Conservation (phyloP, 2,888 invertebrate genomes). For the Aleiodes leptofemur region DNA sequence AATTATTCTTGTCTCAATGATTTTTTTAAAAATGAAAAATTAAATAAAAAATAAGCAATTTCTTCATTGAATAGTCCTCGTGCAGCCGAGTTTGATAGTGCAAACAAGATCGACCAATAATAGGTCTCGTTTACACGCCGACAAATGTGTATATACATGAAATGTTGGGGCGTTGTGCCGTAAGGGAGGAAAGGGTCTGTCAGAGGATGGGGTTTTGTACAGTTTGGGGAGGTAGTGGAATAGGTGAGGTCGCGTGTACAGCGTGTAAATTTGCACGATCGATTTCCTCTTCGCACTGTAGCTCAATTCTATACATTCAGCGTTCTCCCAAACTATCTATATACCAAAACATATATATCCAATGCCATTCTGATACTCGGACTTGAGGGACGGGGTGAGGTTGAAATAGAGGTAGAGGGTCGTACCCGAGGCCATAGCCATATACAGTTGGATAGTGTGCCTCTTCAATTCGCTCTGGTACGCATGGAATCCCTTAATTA, state of each 20-base stretch:
- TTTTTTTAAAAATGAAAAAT: background rate
- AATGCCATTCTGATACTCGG: conserved; percentile 28
- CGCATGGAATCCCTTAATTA: conserved; percentile 55
- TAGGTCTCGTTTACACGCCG: conserved; percentile 61
- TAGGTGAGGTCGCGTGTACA: conserved; percentile 43
- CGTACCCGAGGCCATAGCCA: conserved; percentile 6
- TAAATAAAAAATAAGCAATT: conserved; percentile 26
- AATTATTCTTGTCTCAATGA: background rate
- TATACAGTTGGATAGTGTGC: conserved; percentile 24
- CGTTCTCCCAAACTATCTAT: conserved; percentile 21
- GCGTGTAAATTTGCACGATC: conserved; percentile 52
- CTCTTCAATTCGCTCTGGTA: conserved; percentile 50
- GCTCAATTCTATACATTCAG: conserved; percentile 40
- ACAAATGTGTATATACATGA: conserved; percentile 53
- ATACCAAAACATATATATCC: conserved; percentile 32
- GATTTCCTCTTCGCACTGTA: conserved; percentile 44
- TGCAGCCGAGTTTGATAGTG: conserved; percentile 52
- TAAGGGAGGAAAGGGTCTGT: conserved; percentile 15
- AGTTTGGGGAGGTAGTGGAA: background rate
- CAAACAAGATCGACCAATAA: conserved; percentile 63
- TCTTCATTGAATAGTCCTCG: conserved; percentile 11
- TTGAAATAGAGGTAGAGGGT: background rate
- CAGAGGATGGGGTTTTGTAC: conserved; percentile 6
- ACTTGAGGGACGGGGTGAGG: conserved; percentile 11
- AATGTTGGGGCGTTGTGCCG: conserved; percentile 28